Percentiles rank a stretch among this genome's conserved stretches.
Evolutionary conservation across 2,797 vertebrate genomes (phyloP).

Genomic region (Oreonectes daqikongensis): DNA sequence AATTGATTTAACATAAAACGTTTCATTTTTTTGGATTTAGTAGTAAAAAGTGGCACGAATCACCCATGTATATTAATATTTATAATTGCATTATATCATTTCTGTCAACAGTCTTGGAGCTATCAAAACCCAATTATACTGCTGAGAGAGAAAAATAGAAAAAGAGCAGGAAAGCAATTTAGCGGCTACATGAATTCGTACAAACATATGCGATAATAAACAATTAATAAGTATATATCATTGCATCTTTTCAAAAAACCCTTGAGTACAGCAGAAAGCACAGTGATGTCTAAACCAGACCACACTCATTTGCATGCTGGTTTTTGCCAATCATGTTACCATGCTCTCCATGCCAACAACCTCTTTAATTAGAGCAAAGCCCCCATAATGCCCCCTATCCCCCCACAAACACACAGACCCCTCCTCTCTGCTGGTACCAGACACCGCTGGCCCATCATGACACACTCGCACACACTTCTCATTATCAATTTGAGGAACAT

Average conservation of each 20-base stretch:
- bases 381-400: constrained; percentile 12
- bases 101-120: constrained; percentile 7
- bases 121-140: not conserved
- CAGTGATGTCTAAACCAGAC: constrained; percentile 25
- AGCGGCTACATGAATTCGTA: not conserved
- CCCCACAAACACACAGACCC: constrained; percentile 39
- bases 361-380: constrained; percentile 59
- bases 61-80: not conserved
- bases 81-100: constrained; percentile 9
- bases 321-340: constrained; percentile 33
- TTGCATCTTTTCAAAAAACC: constrained; percentile 1
- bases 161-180: not conserved
- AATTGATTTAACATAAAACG: not conserved
- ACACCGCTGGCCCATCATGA: constrained; percentile 18
- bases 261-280: constrained; percentile 3
- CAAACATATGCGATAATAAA: not conserved
- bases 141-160: not conserved
- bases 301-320: constrained; percentile 33
- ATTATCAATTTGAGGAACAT: constrained; percentile 53
- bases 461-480: constrained; percentile 40
- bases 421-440: constrained; percentile 28
- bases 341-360: constrained; percentile 45
- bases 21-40: not conserved
- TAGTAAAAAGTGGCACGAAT: not conserved
- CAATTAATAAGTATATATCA: too few relatives aligned